phyloP scores from a whole-genome alignment of 2,797 vertebrate genomes.

The Argya squamiceps region DNA sequence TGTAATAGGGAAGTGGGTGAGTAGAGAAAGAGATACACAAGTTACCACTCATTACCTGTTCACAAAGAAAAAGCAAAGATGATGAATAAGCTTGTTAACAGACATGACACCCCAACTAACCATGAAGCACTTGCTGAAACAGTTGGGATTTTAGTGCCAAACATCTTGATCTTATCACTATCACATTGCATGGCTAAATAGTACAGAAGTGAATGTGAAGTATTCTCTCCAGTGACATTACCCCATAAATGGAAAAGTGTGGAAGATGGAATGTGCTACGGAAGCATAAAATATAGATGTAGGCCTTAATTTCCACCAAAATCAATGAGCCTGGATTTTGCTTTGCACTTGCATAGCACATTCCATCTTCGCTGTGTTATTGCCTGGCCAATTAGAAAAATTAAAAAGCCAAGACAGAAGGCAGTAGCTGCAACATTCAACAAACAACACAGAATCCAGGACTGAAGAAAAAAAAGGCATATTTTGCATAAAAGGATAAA shows the following conservation, averaged over 20 bases:
- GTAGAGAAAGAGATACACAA: background rate
- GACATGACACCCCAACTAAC: constrained; percentile 43
- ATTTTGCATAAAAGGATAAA: background rate
- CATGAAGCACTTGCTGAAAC: constrained; percentile 43
- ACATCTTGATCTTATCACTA: constrained; percentile 64
- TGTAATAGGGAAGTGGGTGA: background rate
- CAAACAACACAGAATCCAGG: background rate
- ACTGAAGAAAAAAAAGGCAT: background rate
- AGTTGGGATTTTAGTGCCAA: constrained; percentile 51
- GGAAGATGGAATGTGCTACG: constrained; percentile 37
- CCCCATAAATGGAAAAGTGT: constrained; percentile 62
- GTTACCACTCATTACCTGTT: constrained; percentile 36
- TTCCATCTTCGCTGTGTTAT: background rate
- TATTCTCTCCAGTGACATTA: constrained; percentile 30
- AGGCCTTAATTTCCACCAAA: constrained; percentile 28
- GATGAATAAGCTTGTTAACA: constrained; percentile 45
- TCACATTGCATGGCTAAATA: constrained; percentile 40
- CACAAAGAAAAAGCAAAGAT: constrained; percentile 11
- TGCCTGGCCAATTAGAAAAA: constrained; percentile 55
- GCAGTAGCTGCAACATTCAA: background rate
- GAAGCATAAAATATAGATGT: constrained; percentile 49
- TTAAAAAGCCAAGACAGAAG: constrained; percentile 31
- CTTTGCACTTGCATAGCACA: constrained; percentile 8
- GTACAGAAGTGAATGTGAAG: constrained; percentile 40
- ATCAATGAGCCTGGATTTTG: constrained; percentile 15